A percentile compares a stretch with the other conserved stretches of the same genome.
Evolutionary conservation across 53 echinoderm and acorn worm genomes (phyloP).

Genomic region (Pentamera pediparva): DNA sequence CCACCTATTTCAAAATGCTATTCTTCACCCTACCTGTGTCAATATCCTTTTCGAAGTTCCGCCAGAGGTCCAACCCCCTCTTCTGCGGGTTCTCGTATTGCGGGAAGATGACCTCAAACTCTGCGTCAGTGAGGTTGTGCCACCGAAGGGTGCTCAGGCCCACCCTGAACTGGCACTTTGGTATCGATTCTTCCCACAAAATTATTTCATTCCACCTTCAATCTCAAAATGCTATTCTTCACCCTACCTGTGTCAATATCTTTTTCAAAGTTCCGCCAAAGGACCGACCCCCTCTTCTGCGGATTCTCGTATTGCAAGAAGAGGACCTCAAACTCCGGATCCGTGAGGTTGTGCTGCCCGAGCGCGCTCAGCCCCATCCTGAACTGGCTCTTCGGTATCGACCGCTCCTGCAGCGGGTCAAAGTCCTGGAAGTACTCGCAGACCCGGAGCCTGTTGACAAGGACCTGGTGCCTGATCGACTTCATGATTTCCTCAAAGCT

Average conservation of each 20-base stretch:
- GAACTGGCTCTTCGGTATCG: slow-evolving; percentile 87
- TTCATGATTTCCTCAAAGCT: slow-evolving; percentile 56
- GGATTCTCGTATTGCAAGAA: slow-evolving; percentile 73
- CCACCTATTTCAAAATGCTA: too few relatives aligned
- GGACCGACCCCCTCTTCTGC: slow-evolving; percentile 60
- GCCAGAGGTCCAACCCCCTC: slow-evolving; percentile 73
- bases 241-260: slow-evolving; percentile 91
- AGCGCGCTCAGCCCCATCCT: slow-evolving; percentile 83
- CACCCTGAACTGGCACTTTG: slow-evolving; percentile 84
- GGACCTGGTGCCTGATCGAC: slow-evolving; percentile 63
- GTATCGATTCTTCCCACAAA: slow-evolving; percentile 81
- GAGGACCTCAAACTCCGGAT: slow-evolving; percentile 77
- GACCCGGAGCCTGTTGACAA: slow-evolving; percentile 82
- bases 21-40: slow-evolving; percentile 76
- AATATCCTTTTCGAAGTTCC: slow-evolving; percentile 89
- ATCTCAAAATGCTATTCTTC: too few relatives aligned
- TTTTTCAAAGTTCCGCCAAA: slow-evolving; percentile 90
- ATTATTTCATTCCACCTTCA: too few relatives aligned
- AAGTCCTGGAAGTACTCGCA: slow-evolving; percentile 94
- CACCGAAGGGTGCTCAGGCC: slow-evolving; percentile 71
- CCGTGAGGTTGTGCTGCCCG: slow-evolving; percentile 60
- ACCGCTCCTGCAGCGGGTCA: slow-evolving; percentile 79
- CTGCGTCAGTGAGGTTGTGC: slow-evolving; percentile 55
- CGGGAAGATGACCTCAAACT: slow-evolving; percentile 73
- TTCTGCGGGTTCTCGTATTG: slow-evolving; percentile 73